Evolutionary conservation across 2,888 invertebrate species (phyloP), one percentile per base, ranked within the genome.

Genomic region (Lampropteryx suffumata): DNA sequence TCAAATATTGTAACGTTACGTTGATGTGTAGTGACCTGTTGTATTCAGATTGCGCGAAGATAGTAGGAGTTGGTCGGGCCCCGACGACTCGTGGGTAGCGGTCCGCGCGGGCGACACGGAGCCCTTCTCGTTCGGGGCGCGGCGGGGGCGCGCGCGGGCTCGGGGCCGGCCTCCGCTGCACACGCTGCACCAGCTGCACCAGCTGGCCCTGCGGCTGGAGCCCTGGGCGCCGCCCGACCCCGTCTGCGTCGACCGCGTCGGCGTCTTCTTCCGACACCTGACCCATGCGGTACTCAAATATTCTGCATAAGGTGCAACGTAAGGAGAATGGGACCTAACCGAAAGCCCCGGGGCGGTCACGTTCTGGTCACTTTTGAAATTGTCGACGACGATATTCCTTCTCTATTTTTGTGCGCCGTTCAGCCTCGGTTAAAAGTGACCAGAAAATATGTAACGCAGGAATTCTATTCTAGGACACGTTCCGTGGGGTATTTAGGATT

Each of bases 161-260:
- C 33, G 67, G 56, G 45, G 45, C 14, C 48, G 59, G 48, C 46
- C 81, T 93, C 51, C 94, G 36, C 77, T 93, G 94, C 70, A 91
- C 95, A 62, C 94, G 67, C 92, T 96, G 69, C 97, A 17, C 17
- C 98, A 98, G n/a, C n/a, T n/a, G n/a, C n/a, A 98, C 89, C 98
- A 98, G 82, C 92, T 99, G 56, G 93, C 95, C 30, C 95, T 99
- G 29, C 92, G 95, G 44, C 95, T 99, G 13, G 96, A 97, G 63
- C 98, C 97, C 42, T 99, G 98, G 98, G 92, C 94, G 59, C 87
- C 92, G 62, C 93, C 97, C 41, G 94, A 95, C 62, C 97, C 99
- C 0, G 95, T 99, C 10, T 96, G 98, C 6, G 96, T 99, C 0
- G 99, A 99, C 84, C 95, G 96, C 79, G 98, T 99, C 13, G 99